Conservation (phyloP, 2,888 invertebrate species). For the Adelognathus sp. region DNA sequence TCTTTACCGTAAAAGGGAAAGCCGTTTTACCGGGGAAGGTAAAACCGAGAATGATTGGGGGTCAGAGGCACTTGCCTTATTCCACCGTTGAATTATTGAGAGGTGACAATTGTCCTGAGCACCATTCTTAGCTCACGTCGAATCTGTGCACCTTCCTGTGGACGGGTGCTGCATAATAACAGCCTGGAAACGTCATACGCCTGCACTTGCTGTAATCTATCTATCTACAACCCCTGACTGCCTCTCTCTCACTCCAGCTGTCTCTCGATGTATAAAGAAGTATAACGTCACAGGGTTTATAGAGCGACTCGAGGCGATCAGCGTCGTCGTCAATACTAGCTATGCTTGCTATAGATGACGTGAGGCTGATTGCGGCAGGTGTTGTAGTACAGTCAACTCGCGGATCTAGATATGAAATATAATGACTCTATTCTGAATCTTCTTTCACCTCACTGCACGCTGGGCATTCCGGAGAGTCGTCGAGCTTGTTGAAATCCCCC, state of each 20-base stretch:
- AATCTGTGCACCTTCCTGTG: background rate
- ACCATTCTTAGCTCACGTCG: constrained; percentile 5
- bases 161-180: constrained; percentile 2
- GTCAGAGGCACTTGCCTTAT: constrained; percentile 31
- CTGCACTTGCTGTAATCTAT: constrained; percentile 7
- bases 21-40: no score
- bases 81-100: constrained; percentile 48
- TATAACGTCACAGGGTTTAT: constrained; percentile 2
- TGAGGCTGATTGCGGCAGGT: constrained; percentile 20
- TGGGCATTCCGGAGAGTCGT: no score
- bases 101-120: constrained; percentile 22
- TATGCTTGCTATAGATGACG: constrained; percentile 3
- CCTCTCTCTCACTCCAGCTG: background rate
- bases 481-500: no score
- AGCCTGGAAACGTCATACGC: background rate
- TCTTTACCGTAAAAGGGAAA: no score
- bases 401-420: background rate
- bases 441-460: background rate
- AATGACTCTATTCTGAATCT: constrained; percentile 43
- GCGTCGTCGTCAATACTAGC: constrained; percentile 24
- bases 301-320: constrained; percentile 18
- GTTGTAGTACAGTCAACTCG: background rate
- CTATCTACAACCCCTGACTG: background rate
- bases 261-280: constrained; percentile 6
- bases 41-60: background rate